Conservation (phyloP, 92 coral and sea anemone species). For the Virgularia gustaviana region DNA sequence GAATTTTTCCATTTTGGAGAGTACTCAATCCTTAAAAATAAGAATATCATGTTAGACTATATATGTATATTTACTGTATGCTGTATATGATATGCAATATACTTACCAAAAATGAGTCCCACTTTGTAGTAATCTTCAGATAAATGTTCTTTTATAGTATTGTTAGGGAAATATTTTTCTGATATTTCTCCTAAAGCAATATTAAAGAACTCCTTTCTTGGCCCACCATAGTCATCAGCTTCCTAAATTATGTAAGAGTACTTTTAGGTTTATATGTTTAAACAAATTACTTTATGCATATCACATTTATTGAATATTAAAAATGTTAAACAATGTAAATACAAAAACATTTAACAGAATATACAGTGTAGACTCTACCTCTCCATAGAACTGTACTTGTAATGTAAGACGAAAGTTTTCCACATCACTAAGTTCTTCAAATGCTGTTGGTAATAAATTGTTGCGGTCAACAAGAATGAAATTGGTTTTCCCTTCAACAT, state of each 20-base stretch:
- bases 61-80: not conserved
- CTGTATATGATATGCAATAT: not conserved
- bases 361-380: no score
- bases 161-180: slow-evolving; percentile 17
- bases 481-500: slow-evolving; percentile 19
- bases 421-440: slow-evolving; percentile 8
- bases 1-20: slow-evolving; percentile 50
- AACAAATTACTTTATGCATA: no score
- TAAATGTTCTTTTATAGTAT: not conserved
- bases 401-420: slow-evolving; percentile 2
- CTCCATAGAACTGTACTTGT: slow-evolving; percentile 12
- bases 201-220: slow-evolving; percentile 7
- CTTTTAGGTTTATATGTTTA: no score
- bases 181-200: not conserved
- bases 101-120: slow-evolving; percentile 7
- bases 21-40: slow-evolving; percentile 42
- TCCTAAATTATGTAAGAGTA: not conserved
- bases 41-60: not conserved
- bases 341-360: no score
- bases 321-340: no score
- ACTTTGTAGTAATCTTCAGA: not conserved
- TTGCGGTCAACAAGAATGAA: slow-evolving; percentile 13
- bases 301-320: no score
- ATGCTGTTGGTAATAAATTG: slow-evolving; percentile 15
- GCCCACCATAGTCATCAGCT: slow-evolving; percentile 22